These are phyloP conservation scores for Eumeta japonica DNA, from an alignment of 1,140 invertebrate species.

Conservation along the genomic window DNA sequence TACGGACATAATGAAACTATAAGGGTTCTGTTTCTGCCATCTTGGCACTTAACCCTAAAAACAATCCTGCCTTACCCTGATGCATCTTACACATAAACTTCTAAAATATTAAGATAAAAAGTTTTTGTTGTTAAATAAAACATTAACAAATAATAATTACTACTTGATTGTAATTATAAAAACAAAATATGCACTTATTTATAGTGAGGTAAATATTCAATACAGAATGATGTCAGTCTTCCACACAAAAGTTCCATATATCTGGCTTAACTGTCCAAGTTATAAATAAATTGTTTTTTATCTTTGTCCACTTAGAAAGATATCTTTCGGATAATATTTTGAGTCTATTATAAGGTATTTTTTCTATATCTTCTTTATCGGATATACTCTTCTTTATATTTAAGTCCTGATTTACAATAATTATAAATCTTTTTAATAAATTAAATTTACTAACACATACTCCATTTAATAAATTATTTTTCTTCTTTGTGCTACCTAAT, in stretches of 20 bases:
- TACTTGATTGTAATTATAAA: too few species aligned
- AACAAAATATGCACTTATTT: too few species aligned
- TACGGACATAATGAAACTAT: too few species aligned
- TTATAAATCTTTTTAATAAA: constrained; percentile 61
- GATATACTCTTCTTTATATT: constrained; percentile 24
- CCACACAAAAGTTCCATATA: constrained; percentile 44
- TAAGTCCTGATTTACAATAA: constrained; percentile 38
- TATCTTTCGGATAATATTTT: constrained; percentile 52
- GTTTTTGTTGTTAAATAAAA: too few species aligned
- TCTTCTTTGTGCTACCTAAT: constrained; percentile 79
- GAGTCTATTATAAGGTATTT: constrained; percentile 47
- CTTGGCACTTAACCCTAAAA: too few species aligned
- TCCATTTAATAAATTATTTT: constrained; percentile 50
- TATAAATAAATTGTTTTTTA: constrained; percentile 57
- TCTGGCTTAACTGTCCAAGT: constrained; percentile 61
- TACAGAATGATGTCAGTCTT: constrained; percentile 7
- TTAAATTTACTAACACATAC: constrained; percentile 66
- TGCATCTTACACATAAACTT: too few species aligned
- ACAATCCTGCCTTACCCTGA: too few species aligned
- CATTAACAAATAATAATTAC: not conserved
- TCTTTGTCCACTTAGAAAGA: constrained; percentile 42
- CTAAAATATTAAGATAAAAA: too few species aligned
- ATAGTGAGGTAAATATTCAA: not conserved
- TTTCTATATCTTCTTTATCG: constrained; percentile 18
- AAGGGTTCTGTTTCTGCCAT: too few species aligned